Evolutionary conservation across 1,140 invertebrate genomes (phyloP).

Genomic region (Calephelis nemesis): DNA sequence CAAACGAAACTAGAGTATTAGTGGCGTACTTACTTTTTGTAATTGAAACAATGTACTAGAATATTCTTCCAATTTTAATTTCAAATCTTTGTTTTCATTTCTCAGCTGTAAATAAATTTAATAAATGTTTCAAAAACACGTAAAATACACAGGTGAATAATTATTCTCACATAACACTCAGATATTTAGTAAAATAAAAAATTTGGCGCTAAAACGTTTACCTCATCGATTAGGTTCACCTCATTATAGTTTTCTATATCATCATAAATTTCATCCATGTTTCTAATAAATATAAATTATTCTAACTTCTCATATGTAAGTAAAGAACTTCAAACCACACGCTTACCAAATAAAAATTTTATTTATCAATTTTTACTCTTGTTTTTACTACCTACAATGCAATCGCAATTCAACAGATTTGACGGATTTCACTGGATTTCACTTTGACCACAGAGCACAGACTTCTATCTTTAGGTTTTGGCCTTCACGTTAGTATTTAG

Average conservation of each 20-base stretch:
- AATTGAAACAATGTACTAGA: slow-evolving; percentile 42
- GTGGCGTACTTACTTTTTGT: slow-evolving; percentile 57
- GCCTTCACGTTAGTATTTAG: too few relatives aligned
- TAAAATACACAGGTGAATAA: background rate
- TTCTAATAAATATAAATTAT: background rate
- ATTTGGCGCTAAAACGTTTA: slow-evolving; percentile 68
- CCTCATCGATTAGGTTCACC: slow-evolving; percentile 45
- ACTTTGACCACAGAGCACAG: too few relatives aligned
- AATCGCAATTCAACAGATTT: too few relatives aligned
- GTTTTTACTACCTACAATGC: too few relatives aligned
- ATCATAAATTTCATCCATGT: slow-evolving; percentile 55
- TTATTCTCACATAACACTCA: background rate
- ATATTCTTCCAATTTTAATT: slow-evolving; percentile 52
- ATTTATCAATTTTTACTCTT: too few relatives aligned
- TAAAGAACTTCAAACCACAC: background rate
- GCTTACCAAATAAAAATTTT: too few relatives aligned
- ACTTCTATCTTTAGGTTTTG: too few relatives aligned
- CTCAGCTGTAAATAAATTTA: slow-evolving; percentile 47
- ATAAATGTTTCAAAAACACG: background rate
- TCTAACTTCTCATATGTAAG: background rate
- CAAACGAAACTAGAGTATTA: background rate
- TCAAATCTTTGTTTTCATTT: slow-evolving; percentile 59
- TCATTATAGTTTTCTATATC: slow-evolving; percentile 65
- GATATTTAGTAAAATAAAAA: slow-evolving; percentile 3
- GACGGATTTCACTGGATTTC: too few relatives aligned